A percentile compares a stretch with the other conserved stretches of the same genome.
phyloP scores from a whole-genome alignment of 2,113 vertebrate species.

The Megalops atlanticus region DNA sequence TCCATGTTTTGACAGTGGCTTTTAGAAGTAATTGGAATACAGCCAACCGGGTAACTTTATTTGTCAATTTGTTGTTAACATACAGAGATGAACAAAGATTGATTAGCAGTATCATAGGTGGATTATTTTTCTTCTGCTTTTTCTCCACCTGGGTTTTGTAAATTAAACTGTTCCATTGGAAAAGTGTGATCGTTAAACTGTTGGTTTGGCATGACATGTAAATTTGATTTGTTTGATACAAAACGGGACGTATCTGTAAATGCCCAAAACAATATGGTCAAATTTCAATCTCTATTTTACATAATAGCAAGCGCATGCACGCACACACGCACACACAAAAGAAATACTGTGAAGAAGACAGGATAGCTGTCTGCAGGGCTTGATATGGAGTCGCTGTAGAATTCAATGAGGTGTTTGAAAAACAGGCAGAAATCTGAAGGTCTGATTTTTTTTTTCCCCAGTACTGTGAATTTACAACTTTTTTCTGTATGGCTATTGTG shows the following conservation, averaged over 20 bases:
- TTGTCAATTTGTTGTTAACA: background rate
- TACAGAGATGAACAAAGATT: background rate
- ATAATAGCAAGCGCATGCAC: too few species aligned
- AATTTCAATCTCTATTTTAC: too few species aligned
- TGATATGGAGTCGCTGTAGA: background rate
- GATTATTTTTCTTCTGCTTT: background rate
- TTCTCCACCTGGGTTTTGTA: background rate
- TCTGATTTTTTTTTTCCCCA: too few species aligned
- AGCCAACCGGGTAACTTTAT: background rate
- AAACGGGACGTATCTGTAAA: background rate
- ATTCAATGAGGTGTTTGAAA: background rate
- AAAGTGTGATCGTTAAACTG: too few species aligned
- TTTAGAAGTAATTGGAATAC: constrained; percentile 15
- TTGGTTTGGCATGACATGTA: background rate
- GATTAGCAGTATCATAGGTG: background rate
- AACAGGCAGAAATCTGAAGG: background rate
- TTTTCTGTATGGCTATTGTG: background rate
- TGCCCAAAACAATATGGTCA: background rate
- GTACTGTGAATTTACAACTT: background rate
- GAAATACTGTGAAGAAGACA: background rate
- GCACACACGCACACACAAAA: too few species aligned
- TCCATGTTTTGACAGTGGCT: background rate
- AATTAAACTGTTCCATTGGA: background rate
- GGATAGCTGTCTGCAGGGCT: background rate
- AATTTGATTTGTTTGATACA: background rate